A percentile compares a stretch with the other conserved stretches of the same genome.
Conservation (phyloP, 1,140 invertebrate species). For the Metopolophium dirhodum region DNA sequence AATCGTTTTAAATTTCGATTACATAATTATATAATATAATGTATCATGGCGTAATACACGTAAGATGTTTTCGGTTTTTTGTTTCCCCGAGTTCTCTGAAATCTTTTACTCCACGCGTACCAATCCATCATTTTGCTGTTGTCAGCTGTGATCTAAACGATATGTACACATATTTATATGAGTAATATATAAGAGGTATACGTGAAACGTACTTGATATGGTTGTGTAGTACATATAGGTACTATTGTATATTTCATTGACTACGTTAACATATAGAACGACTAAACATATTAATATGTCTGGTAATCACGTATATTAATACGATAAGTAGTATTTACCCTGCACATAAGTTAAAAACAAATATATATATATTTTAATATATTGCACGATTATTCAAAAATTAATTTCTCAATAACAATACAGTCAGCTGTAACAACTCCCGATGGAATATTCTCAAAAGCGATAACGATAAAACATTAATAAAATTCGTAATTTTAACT, state of each 20-base stretch:
- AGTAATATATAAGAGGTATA: background rate
- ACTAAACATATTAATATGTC: background rate
- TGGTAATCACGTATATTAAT: background rate
- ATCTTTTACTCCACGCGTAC: background rate
- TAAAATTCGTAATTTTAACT: background rate
- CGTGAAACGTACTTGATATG: background rate
- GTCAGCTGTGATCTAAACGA: background rate
- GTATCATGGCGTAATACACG: background rate
- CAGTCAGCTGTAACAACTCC: background rate
- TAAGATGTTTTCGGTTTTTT: no score
- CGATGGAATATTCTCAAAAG: background rate
- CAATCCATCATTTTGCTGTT: background rate
- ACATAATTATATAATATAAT: no score
- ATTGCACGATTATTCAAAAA: background rate
- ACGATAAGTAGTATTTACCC: background rate
- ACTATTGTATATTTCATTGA: background rate
- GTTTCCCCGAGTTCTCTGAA: background rate
- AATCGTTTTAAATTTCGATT: no score
- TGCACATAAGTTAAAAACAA: background rate
- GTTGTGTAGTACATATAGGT: no score
- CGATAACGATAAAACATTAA: background rate
- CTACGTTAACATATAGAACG: background rate
- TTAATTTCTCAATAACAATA: background rate
- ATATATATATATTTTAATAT: background rate
- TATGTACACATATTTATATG: background rate